Conservation (phyloP, 2,797 vertebrate genomes). For the Muraenolepis orangiensis region DNA sequence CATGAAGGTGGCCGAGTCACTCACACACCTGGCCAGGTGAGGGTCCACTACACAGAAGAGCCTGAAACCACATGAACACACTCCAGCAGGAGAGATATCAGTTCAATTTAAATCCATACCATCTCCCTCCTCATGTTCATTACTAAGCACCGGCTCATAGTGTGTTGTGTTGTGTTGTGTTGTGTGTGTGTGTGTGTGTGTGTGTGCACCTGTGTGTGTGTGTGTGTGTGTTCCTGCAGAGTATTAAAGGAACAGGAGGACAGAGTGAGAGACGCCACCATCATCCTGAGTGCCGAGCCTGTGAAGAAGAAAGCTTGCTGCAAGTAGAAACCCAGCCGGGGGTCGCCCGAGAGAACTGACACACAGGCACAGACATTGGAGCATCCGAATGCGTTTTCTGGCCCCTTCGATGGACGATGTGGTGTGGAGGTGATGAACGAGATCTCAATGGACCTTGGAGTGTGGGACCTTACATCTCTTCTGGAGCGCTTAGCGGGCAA, state of each 20-base stretch:
- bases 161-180: background rate
- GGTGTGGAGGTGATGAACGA: no score
- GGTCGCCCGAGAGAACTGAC: background rate
- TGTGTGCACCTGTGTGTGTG: background rate
- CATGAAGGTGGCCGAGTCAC: slow-evolving; percentile 75
- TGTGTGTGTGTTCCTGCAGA: slow-evolving; percentile 40
- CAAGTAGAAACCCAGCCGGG: no score
- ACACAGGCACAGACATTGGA: background rate
- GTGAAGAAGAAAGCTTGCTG: slow-evolving; percentile 85
- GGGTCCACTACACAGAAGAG: slow-evolving; percentile 12
- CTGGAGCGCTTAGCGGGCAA: background rate
- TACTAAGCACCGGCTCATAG: background rate
- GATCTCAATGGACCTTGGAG: background rate
- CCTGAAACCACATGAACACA: background rate
- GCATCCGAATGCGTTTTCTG: background rate
- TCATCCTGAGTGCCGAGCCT: slow-evolving; percentile 67
- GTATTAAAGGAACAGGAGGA: slow-evolving; percentile 84
- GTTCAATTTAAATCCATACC: background rate
- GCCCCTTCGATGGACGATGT: background rate
- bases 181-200: background rate
- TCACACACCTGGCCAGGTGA: slow-evolving; percentile 87
- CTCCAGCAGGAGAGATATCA: background rate
- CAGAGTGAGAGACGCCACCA: slow-evolving; percentile 74
- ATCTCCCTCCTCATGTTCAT: background rate
- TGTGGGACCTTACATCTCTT: background rate